A percentile compares a stretch with the other conserved stretches of the same genome.
Conservation (phyloP, 2,113 vertebrate species). For the Charadrius vociferus region DNA sequence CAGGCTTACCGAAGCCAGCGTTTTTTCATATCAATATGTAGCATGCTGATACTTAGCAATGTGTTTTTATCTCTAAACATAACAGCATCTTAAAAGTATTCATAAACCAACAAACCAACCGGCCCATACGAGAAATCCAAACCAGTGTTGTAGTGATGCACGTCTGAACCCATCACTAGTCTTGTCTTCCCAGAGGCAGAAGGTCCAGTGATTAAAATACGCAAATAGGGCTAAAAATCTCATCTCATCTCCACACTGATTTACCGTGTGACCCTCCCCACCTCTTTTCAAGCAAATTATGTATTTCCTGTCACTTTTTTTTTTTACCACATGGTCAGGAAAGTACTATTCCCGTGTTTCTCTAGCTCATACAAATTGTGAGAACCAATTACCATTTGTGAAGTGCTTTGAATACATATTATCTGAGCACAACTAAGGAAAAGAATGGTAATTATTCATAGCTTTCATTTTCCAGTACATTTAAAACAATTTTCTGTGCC, state of each 20-base stretch:
- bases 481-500: constrained; percentile 5
- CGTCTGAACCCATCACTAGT: background rate
- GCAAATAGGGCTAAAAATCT: background rate
- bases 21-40: background rate
- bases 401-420: constrained; percentile 7
- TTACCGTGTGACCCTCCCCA: background rate
- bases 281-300: background rate
- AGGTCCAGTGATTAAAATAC: background rate
- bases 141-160: background rate
- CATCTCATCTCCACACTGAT: background rate
- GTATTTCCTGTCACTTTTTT: background rate
- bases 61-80: background rate
- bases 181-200: background rate
- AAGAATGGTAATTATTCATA: background rate
- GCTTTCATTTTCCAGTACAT: constrained; percentile 10
- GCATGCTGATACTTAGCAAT: background rate
- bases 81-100: background rate
- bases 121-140: background rate
- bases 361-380: background rate
- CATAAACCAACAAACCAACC: background rate
- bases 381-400: background rate
- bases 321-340: background rate
- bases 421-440: background rate
- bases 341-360: background rate
- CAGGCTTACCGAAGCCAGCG: background rate